These are phyloP conservation scores for Bombus pascuorum DNA, from an alignment of 1,140 invertebrate species.

Conservation along the genomic window DNA sequence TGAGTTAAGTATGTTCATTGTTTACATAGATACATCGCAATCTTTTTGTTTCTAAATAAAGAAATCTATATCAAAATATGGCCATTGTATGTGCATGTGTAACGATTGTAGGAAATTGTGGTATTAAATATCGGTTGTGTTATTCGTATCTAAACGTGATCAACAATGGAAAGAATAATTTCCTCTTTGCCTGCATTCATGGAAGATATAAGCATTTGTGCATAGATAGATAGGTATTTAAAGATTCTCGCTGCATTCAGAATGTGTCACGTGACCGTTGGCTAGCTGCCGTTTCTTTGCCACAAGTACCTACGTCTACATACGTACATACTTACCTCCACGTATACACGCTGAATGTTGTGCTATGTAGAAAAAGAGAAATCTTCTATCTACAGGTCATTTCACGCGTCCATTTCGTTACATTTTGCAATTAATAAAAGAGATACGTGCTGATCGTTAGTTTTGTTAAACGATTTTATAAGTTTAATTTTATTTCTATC, in stretches of 20 bases:
- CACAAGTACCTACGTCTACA: neutral
- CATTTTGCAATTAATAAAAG: neutral
- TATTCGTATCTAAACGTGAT: neutral
- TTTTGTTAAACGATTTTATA: neutral
- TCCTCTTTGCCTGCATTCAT: conserved; percentile 22
- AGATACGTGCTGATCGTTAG: neutral
- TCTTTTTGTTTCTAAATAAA: neutral
- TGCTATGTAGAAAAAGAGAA: conserved; percentile 37
- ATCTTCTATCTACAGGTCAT: conserved; percentile 35
- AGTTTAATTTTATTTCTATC: neutral
- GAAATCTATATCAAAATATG: neutral
- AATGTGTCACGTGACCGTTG: conserved; percentile 58
- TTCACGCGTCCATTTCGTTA: conserved; percentile 13
- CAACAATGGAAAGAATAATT: conserved; percentile 24
- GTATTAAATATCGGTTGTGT: neutral
- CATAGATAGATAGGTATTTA: conserved; percentile 64
- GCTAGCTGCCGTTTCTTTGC: conserved; percentile 56
- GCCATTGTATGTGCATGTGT: no score
- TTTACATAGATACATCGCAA: neutral
- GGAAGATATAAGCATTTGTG: conserved; percentile 38
- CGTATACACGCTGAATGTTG: conserved; percentile 11
- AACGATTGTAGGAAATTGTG: neutral
- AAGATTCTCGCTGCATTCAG: conserved; percentile 65
- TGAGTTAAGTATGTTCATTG: neutral
- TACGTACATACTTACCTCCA: conserved; percentile 8